Evolutionary conservation across 2,797 vertebrate species (phyloP).

Genomic region (Pogoniulus pusillus): DNA sequence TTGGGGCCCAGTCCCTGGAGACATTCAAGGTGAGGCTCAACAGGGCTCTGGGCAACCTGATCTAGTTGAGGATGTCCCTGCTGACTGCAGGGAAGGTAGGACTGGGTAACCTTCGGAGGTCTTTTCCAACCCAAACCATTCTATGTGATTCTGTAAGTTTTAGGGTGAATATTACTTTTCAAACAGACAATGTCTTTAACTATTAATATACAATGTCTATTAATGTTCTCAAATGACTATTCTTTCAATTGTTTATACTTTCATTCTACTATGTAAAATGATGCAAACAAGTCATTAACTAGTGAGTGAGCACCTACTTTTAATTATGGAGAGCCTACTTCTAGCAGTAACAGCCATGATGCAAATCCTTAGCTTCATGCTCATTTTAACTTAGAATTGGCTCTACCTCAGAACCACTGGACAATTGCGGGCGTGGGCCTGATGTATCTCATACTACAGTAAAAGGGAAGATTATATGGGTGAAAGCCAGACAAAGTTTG

Average conservation of each 20-base stretch:
- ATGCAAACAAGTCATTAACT: not conserved
- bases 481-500: not conserved
- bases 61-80: too few relatives aligned
- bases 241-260: not conserved
- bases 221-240: conserved; percentile 4
- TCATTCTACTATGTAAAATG: not conserved
- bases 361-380: not conserved
- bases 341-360: not conserved
- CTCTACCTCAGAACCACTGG: not conserved
- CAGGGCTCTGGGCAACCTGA: too few relatives aligned
- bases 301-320: conserved; percentile 10
- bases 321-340: not conserved
- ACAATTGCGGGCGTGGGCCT: not conserved
- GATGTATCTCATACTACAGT: not conserved
- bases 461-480: not conserved
- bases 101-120: too few relatives aligned
- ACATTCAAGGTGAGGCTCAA: not conserved
- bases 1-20: too few relatives aligned
- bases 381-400: not conserved
- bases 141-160: not conserved
- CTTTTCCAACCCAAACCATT: too few relatives aligned
- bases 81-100: too few relatives aligned
- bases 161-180: not conserved
- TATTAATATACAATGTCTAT: not conserved
- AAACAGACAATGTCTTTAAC: not conserved